These are phyloP conservation scores for Cichladusa arquata DNA, from an alignment of 2,113 vertebrate genomes.

Conservation along the genomic window DNA sequence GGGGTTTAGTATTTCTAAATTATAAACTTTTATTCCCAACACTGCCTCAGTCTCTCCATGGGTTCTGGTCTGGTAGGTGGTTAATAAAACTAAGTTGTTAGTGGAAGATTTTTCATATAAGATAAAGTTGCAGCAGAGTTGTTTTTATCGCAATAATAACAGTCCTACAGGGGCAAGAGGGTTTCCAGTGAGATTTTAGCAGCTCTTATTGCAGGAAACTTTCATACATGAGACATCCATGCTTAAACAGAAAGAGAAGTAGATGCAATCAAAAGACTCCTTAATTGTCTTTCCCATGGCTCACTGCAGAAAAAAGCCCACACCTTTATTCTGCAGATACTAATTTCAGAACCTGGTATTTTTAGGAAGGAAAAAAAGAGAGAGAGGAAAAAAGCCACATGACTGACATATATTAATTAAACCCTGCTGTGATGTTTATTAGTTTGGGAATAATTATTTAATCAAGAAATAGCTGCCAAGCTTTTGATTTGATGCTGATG, in stretches of 20 bases:
- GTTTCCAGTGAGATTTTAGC: not conserved
- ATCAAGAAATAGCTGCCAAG: slow-evolving; percentile 55
- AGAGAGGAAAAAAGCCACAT: not conserved
- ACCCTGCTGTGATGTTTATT: slow-evolving; percentile 54
- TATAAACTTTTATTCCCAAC: fast-evolving
- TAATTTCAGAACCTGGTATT: slow-evolving; percentile 18
- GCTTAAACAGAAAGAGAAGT: not conserved
- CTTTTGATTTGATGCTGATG: slow-evolving; percentile 34
- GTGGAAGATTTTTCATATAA: not conserved
- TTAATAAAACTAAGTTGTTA: not conserved
- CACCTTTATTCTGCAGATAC: slow-evolving; percentile 19
- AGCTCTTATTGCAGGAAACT: not conserved
- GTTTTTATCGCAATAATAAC: not conserved
- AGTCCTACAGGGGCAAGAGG: not conserved
- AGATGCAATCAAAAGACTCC: not conserved
- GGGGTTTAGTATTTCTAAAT: not conserved
- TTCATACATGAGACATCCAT: not conserved
- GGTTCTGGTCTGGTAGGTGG: not conserved
- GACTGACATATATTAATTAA: slow-evolving; percentile 49
- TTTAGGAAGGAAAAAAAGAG: not conserved
- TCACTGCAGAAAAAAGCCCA: not conserved
- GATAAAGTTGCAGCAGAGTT: not conserved
- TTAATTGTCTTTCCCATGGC: not conserved
- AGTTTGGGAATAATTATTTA: slow-evolving; percentile 56
- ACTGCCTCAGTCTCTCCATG: not conserved